Conservation (phyloP, 2,888 invertebrate genomes). For the Prosopocoilus inquinatus region DNA sequence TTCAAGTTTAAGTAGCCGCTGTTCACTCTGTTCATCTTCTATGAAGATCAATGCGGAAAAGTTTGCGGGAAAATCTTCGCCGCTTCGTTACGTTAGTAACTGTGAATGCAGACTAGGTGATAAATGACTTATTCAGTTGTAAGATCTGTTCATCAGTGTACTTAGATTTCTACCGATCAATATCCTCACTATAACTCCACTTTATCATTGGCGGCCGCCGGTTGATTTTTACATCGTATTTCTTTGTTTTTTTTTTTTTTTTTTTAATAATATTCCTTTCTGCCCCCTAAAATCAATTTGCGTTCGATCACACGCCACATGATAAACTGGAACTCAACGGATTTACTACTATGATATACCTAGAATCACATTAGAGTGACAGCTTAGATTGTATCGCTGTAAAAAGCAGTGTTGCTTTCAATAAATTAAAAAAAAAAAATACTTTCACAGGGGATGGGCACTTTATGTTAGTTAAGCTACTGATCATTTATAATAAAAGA, state of each 20-base stretch:
- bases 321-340: conserved; percentile 19
- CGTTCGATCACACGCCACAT: conserved; percentile 8
- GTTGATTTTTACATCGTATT: conserved; percentile 1
- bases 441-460: conserved; percentile 52
- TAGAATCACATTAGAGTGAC: conserved; percentile 44
- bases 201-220: conserved; percentile 15
- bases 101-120: conserved; percentile 28
- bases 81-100: conserved; percentile 11
- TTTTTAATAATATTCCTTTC: no score
- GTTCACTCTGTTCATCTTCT: conserved; percentile 20
- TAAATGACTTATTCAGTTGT: conserved; percentile 32
- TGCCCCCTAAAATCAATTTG: conserved; percentile 1
- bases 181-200: conserved; percentile 22
- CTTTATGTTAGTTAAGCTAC: conserved; percentile 52
- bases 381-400: conserved; percentile 50
- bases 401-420: conserved; percentile 51
- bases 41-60: conserved; percentile 4
- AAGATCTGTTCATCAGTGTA: conserved; percentile 45
- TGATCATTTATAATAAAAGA: conserved; percentile 52
- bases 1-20: no score
- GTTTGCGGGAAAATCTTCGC: no score
- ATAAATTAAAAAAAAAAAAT: conserved; percentile 35
- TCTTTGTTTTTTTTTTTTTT: no score
- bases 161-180: conserved; percentile 40
- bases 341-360: conserved; percentile 32